A percentile compares a stretch with the other conserved stretches of the same genome.
phyloP scores from a whole-genome alignment of 1,140 invertebrate species.

The Helicoverpa zea region DNA sequence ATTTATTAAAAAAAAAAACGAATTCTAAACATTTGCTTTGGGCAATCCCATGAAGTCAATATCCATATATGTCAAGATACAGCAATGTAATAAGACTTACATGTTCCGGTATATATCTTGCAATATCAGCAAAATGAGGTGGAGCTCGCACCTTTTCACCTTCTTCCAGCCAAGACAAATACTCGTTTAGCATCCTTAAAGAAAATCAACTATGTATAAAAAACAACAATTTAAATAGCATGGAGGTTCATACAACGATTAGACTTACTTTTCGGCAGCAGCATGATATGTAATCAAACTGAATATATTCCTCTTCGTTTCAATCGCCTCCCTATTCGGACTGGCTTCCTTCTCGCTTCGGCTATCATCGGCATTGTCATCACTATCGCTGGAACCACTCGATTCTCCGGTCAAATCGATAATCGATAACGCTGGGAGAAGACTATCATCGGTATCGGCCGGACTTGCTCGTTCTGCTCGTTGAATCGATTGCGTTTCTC shows the following conservation, averaged over 20 bases:
- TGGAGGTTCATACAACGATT: neutral
- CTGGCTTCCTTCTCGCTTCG: constrained; percentile 32
- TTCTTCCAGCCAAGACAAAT: constrained; percentile 67
- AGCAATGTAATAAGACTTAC: no score
- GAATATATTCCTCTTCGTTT: constrained; percentile 43
- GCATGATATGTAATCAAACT: constrained; percentile 67
- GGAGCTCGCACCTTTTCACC: constrained; percentile 61
- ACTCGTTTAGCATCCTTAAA: constrained; percentile 71
- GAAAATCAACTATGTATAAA: neutral
- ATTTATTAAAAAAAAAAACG: no score
- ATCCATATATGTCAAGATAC: no score
- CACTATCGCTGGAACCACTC: constrained; percentile 58
- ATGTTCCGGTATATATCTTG: constrained; percentile 66
- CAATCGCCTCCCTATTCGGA: constrained; percentile 42
- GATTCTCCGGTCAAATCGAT: constrained; percentile 68
- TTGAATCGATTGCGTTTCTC: constrained; percentile 35
- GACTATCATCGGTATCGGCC: constrained; percentile 46
- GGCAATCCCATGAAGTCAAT: no score
- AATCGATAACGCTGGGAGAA: constrained; percentile 65
- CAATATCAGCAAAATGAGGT: constrained; percentile 69
- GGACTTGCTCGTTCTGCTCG: constrained; percentile 39
- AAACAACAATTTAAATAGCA: neutral
- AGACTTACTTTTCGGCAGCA: constrained; percentile 72
- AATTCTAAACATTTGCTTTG: no score
- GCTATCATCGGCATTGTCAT: constrained; percentile 49